These are phyloP conservation scores for Rhabdophis nuchalis DNA, from an alignment of 2,797 vertebrate species.

Conservation along the genomic window DNA sequence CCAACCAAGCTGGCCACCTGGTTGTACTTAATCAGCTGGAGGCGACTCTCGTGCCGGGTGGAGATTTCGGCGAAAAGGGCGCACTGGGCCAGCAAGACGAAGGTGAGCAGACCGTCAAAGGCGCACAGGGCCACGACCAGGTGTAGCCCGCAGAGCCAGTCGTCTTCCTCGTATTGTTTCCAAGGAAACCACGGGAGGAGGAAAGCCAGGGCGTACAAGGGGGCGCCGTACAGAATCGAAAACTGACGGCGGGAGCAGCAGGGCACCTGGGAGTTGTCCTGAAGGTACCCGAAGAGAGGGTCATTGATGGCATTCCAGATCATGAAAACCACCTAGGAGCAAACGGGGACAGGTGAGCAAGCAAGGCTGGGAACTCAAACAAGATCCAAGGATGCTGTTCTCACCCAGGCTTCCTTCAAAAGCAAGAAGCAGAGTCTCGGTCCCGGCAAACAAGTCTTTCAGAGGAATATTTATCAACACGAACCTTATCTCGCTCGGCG, in stretches of 20 bases:
- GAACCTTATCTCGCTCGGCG: no score
- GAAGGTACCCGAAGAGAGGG: constrained; percentile 86
- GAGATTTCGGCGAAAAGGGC: constrained; percentile 84
- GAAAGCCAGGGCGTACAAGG: constrained; percentile 82
- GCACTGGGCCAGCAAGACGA: constrained; percentile 84
- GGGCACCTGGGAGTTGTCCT: constrained; percentile 73
- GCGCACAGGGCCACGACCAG: constrained; percentile 78
- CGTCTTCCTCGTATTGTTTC: constrained; percentile 76
- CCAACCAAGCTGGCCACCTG: constrained; percentile 82
- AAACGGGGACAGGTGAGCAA: background rate
- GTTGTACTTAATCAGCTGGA: constrained; percentile 82
- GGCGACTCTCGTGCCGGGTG: constrained; percentile 69
- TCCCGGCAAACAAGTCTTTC: no score
- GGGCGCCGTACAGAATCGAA: constrained; percentile 81
- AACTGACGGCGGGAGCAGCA: constrained; percentile 77
- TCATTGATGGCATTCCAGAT: constrained; percentile 89
- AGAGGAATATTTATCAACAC: no score
- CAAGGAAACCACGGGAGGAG: constrained; percentile 93
- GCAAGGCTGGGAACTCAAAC: background rate
- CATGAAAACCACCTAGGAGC: constrained; percentile 82
- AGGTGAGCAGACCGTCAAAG: constrained; percentile 82
- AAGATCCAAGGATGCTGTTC: background rate
- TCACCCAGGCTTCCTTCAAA: no score
- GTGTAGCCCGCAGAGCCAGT: constrained; percentile 86
- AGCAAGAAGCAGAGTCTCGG: no score